Conservation (phyloP, 2,888 invertebrate genomes). For the Cremastinae sp. region DNA sequence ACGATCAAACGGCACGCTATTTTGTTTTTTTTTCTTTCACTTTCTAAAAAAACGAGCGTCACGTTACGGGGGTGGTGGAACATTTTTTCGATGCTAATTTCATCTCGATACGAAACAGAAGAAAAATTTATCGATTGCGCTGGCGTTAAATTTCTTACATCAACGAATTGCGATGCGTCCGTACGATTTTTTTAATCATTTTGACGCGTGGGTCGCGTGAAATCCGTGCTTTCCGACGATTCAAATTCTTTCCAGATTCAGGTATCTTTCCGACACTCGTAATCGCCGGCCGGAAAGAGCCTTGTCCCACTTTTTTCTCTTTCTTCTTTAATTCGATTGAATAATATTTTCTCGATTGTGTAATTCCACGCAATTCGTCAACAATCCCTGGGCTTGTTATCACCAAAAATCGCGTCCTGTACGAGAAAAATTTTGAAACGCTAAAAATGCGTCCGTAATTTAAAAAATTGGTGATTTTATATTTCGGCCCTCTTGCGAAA, state of each 20-base stretch:
- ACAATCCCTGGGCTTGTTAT: neutral
- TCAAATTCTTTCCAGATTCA: slow-evolving; percentile 30
- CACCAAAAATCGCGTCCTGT: slow-evolving; percentile 42
- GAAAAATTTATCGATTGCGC: neutral
- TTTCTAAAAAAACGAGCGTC: too few species aligned
- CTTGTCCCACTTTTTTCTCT: slow-evolving; percentile 35
- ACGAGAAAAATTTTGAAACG: slow-evolving; percentile 21
- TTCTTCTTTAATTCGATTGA: slow-evolving; percentile 38
- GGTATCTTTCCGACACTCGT: slow-evolving; percentile 28
- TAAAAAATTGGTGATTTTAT: slow-evolving; percentile 25
- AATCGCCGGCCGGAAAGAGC: slow-evolving; percentile 31
- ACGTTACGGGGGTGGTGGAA: too few species aligned
- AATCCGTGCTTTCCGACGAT: slow-evolving; percentile 13
- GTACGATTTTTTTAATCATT: neutral
- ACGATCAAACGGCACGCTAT: too few species aligned
- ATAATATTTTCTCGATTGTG: slow-evolving; percentile 43
- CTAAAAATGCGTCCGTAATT: slow-evolving; percentile 3
- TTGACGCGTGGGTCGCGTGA: neutral
- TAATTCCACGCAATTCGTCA: slow-evolving; percentile 25
- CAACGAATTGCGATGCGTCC: neutral
- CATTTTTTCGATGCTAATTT: too few species aligned
- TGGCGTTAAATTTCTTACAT: slow-evolving; percentile 12
- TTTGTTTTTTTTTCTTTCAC: too few species aligned
- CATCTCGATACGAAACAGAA: too few species aligned
- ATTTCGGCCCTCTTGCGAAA: too few species aligned